Evolutionary conservation across 2,888 invertebrate genomes (phyloP).

Genomic region (Apodemia hepburni): DNA sequence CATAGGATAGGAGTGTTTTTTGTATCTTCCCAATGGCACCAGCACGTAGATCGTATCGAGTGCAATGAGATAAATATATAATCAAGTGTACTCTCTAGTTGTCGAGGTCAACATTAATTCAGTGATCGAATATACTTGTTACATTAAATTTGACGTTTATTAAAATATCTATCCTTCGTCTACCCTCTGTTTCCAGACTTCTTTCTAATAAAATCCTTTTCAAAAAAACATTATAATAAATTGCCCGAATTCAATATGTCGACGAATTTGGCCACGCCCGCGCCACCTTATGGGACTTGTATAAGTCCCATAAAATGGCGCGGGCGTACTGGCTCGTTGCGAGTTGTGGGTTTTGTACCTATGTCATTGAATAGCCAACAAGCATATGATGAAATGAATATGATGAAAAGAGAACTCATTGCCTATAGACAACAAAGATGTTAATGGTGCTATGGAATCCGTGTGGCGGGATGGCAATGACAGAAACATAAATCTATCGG

Average conservation of each 20-base stretch:
- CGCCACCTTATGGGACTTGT: background rate
- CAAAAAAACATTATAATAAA: background rate
- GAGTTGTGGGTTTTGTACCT: too few species aligned
- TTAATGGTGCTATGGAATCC: too few species aligned
- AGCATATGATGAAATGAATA: too few species aligned
- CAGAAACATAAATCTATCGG: too few species aligned
- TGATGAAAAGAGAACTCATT: too few species aligned
- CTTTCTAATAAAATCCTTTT: background rate
- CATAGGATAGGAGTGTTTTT: background rate
- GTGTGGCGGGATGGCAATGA: too few species aligned
- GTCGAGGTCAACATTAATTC: conserved; percentile 62
- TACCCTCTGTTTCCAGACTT: background rate
- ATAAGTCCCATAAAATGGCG: too few species aligned
- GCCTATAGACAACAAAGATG: too few species aligned
- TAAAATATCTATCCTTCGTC: conserved; percentile 7
- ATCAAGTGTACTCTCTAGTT: conserved; percentile 62
- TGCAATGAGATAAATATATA: conserved; percentile 35
- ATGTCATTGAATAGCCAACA: too few species aligned
- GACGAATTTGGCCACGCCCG: background rate
- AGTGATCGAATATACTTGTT: conserved; percentile 80
- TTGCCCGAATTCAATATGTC: background rate
- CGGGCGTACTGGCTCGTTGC: too few species aligned
- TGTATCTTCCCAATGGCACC: conserved; percentile 13
- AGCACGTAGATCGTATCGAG: conserved; percentile 21
- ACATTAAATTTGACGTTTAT: conserved; percentile 47